Base-by-base conservation (phyloP, 2,888 invertebrate genomes). In the Phania funesta region DNA sequence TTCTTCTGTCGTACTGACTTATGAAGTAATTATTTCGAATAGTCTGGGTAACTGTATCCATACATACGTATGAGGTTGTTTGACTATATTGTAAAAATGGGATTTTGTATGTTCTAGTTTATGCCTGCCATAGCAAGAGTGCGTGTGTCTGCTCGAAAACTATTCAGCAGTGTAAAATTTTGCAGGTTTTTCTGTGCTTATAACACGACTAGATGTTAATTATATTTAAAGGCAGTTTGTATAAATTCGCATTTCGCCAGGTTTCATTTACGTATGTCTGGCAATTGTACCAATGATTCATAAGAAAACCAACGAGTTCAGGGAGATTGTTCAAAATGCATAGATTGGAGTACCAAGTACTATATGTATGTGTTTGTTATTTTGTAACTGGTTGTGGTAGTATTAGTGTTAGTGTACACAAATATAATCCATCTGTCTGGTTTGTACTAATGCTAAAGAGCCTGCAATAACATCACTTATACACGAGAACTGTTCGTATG, bases 141-240 rank as follows among this genome's bases (percentile, higher is more conserved):
- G 4, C 16, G 16, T 22, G 8, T 8, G 11, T n/a, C 24, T 26
- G 5, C 9, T 6, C 4, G 3, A 24, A 6, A 1, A n/a, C 6
- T 9, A 4, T 16, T 54, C 1, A 41, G 32, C 18, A 9, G 41
- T 26, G 9, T n/a, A 6, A 29, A 5, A 16, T 20, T 56, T 29
- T 20, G 5, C 6, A 1, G 3, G 35, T 52, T 52, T 84, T 85
- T 84, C n/a, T 67, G 50, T 67, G 84, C 84, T 84, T 56, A 52
- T 86, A 87, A 87, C 88, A 80, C 85, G 87, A 87, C 89, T 86
- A 87, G 85, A 84, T 86, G 85, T 86, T 85, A 88, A 74, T 83
- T 20, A 13, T 62, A 0, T 35, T 9, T 16, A 68, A 67, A 56
- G 70, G 54, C 9, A 41, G 32, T 35, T 65, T 24, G 13, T 24